phyloP scores from a whole-genome alignment of 2,113 vertebrate genomes.

The Theristicus caerulescens region DNA sequence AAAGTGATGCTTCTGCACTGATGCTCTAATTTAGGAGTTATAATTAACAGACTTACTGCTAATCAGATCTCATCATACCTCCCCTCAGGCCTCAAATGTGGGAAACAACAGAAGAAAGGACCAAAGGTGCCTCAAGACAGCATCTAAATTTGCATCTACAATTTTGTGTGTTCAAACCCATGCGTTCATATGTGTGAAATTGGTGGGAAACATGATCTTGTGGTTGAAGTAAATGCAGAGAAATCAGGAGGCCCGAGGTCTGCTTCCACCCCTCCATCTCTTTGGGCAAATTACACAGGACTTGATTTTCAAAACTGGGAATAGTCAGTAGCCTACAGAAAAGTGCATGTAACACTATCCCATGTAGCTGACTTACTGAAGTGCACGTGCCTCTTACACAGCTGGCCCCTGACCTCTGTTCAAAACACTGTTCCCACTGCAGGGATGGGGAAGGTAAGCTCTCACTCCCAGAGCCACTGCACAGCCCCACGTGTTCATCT shows the following conservation, averaged over 20 bases:
- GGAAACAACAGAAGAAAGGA: conserved; percentile 49
- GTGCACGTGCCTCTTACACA: not conserved
- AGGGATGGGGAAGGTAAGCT: not conserved
- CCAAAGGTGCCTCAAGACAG: conserved; percentile 25
- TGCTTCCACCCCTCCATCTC: not conserved
- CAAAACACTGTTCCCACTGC: not conserved
- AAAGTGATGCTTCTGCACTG: conserved; percentile 66
- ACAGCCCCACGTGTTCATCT: accelerated
- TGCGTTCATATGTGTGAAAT: not conserved
- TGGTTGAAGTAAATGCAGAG: not conserved
- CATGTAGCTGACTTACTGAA: not conserved
- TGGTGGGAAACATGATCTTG: not conserved
- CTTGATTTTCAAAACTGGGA: not conserved
- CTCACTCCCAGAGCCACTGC: not conserved
- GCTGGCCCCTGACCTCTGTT: not conserved
- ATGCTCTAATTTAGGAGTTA: conserved; percentile 68
- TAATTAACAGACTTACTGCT: conserved; percentile 76
- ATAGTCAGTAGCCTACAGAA: not conserved
- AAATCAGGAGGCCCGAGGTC: not conserved
- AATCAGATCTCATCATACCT: conserved; percentile 67
- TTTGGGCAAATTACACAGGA: not conserved
- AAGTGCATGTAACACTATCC: not conserved
- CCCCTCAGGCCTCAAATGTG: conserved; percentile 63
- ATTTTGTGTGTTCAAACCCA: not conserved
- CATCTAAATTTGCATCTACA: not conserved